Evolutionary conservation across 1,140 invertebrate species (phyloP).

Genomic region (Diachasmimorpha longicaudata): DNA sequence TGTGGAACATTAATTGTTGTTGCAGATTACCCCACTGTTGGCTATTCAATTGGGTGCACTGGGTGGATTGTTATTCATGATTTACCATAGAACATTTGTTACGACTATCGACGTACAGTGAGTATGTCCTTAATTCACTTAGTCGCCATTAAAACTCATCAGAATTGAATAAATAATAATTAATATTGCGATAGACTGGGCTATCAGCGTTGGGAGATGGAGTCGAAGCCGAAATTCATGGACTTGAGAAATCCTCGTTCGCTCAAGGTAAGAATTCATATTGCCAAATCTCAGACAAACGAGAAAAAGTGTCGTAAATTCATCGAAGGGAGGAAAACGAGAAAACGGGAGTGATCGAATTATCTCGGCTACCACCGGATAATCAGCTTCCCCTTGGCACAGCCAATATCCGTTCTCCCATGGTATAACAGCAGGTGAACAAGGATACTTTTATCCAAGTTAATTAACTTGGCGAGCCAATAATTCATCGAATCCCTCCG

Average conservation of each 20-base stretch:
- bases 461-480: neutral
- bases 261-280: constrained; percentile 52
- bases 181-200: constrained; percentile 45
- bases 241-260: constrained; percentile 56
- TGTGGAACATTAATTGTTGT: constrained; percentile 20
- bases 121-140: constrained; percentile 32
- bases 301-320: constrained; percentile 1
- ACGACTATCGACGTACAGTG: constrained; percentile 56
- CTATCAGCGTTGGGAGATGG: constrained; percentile 54
- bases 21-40: constrained; percentile 54
- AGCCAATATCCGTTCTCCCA: neutral
- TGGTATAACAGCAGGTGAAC: neutral
- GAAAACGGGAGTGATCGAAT: constrained; percentile 21
- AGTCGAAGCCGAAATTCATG: constrained; percentile 44
- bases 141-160: neutral
- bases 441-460: neutral
- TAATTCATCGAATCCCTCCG: neutral
- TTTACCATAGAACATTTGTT: constrained; percentile 40
- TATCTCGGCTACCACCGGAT: neutral
- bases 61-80: constrained; percentile 27
- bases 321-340: neutral
- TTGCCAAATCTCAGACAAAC: neutral
- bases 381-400: neutral
- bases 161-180: neutral
- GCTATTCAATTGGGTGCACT: constrained; percentile 29